Evolutionary conservation across 2,888 invertebrate genomes (phyloP).

Genomic region (Stenotaenia linearis): DNA sequence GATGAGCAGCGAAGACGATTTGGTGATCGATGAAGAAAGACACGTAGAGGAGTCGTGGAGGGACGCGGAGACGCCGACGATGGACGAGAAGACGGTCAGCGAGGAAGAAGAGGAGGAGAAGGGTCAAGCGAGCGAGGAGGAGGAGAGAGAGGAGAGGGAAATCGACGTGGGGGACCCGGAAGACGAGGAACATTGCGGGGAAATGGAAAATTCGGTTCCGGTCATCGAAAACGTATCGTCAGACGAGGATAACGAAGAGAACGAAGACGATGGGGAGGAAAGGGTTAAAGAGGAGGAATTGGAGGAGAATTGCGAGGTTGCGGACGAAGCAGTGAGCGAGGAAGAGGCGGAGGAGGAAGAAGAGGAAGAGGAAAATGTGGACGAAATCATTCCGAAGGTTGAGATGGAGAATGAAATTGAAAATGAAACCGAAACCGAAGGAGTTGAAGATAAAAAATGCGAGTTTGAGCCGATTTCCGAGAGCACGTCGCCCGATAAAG

Average conservation of each 20-base stretch:
- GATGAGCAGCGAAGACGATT: constrained; percentile 38
- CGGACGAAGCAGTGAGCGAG: not conserved
- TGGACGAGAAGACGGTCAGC: constrained; percentile 47
- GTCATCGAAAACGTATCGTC: too few relatives aligned
- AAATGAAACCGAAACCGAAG: constrained; percentile 11
- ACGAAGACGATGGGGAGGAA: constrained; percentile 29
- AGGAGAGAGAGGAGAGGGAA: constrained; percentile 34
- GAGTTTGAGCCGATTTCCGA: constrained; percentile 36
- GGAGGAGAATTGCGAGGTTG: not conserved
- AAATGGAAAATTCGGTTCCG: too few relatives aligned
- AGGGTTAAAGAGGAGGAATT: not conserved
- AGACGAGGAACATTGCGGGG: not conserved
- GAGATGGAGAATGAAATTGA: too few relatives aligned
- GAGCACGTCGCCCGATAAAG: constrained; percentile 5
- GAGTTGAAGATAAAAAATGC: constrained; percentile 12
- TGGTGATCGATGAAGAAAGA: constrained; percentile 39
- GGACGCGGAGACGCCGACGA: constrained; percentile 52
- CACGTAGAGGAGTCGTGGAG: constrained; percentile 43
- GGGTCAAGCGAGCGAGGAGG: constrained; percentile 29
- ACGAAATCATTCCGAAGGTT: too few relatives aligned
- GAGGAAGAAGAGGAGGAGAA: constrained; percentile 8
- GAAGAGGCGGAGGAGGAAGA: not conserved
- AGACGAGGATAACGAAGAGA: too few relatives aligned
- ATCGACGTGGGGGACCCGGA: not conserved
- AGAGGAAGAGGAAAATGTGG: not conserved